Evolutionary conservation across 1,140 invertebrate species (phyloP).

Genomic region (Chelonus insularis): DNA sequence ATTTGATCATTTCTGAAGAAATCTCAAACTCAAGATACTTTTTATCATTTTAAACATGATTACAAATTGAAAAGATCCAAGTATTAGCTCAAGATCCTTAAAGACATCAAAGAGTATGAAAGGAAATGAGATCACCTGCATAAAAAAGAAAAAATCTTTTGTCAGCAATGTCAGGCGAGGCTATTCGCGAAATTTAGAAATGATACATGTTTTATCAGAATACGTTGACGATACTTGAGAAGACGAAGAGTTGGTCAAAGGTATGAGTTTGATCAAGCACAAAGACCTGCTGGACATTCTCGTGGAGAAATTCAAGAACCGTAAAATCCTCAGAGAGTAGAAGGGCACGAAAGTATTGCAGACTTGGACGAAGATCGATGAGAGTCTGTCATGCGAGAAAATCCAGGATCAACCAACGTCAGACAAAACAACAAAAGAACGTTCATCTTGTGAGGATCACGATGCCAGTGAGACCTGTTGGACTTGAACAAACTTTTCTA

Average conservation of each 20-base stretch:
- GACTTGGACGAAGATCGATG: slow-evolving; percentile 21
- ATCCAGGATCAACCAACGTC: slow-evolving; percentile 8
- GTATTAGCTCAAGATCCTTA: too few relatives aligned
- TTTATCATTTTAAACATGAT: too few relatives aligned
- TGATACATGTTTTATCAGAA: not conserved
- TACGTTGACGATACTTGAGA: slow-evolving; percentile 17
- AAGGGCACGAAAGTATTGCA: slow-evolving; percentile 15
- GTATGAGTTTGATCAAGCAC: slow-evolving; percentile 35
- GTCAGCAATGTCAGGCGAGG: not conserved
- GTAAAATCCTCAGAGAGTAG: slow-evolving; percentile 17
- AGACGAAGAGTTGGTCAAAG: slow-evolving; percentile 24
- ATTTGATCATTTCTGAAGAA: too few relatives aligned
- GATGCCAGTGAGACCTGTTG: slow-evolving; percentile 16
- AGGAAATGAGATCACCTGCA: not conserved
- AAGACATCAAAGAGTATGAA: too few relatives aligned
- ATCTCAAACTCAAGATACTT: too few relatives aligned
- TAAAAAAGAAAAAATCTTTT: not conserved
- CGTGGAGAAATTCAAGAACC: slow-evolving; percentile 41
- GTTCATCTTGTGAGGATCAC: not conserved
- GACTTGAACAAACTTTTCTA: slow-evolving; percentile 10
- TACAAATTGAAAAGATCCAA: too few relatives aligned
- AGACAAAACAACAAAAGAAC: slow-evolving; percentile 6
- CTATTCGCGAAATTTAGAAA: not conserved
- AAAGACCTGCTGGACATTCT: slow-evolving; percentile 46
- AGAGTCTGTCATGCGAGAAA: slow-evolving; percentile 25